Evolutionary conservation across 2,797 vertebrate genomes (phyloP).

Genomic region (Mycteria americana): DNA sequence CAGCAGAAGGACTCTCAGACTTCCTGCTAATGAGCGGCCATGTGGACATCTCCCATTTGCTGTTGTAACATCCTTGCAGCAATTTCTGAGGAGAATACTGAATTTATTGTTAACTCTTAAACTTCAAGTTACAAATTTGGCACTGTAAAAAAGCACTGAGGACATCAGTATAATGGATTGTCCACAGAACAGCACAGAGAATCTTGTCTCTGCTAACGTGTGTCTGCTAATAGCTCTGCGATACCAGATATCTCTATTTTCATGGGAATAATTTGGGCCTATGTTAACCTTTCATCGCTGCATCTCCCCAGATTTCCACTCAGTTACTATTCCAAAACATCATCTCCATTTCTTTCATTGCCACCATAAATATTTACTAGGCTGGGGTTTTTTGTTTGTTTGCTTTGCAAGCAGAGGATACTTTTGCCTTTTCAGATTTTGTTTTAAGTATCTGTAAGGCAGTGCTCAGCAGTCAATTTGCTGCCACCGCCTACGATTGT

Average conservation of each 20-base stretch:
- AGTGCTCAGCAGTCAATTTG: neutral
- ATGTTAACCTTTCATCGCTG: neutral
- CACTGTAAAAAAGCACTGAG: neutral
- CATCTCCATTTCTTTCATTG: neutral
- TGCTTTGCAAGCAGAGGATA: neutral
- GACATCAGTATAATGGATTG: rapidly evolving
- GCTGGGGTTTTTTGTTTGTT: neutral
- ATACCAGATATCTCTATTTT: rapidly evolving
- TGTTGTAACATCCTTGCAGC: neutral
- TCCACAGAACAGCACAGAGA: neutral
- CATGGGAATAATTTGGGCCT: too few relatives aligned
- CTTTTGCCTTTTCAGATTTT: too few relatives aligned
- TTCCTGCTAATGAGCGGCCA: neutral
- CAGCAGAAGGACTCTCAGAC: neutral
- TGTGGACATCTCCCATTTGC: neutral
- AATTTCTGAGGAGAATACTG: neutral
- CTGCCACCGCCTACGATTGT: neutral
- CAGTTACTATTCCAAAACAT: neutral
- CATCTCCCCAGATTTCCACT: neutral
- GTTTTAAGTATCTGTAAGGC: neutral
- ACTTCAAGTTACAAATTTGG: neutral
- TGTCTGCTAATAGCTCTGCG: neutral
- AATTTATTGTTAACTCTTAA: neutral
- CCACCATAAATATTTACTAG: neutral
- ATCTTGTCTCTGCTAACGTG: neutral